These are phyloP conservation scores for Orientallactaga bullata DNA, from an alignment of 2,113 vertebrate genomes.

Conservation along the genomic window DNA sequence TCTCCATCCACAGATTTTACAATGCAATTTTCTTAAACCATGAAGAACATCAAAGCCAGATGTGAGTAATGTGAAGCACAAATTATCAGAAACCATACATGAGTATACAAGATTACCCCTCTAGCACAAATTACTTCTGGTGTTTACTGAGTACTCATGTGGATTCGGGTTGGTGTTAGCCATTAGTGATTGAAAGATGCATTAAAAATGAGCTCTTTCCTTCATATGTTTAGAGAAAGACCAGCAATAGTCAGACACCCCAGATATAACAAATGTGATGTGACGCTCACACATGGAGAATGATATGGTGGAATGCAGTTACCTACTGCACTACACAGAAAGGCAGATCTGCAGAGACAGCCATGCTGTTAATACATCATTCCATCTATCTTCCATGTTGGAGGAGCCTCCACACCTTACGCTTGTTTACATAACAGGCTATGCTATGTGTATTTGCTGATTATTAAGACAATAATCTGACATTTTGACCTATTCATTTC, in stretches of 20 bases:
- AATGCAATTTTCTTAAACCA: constrained; percentile 44
- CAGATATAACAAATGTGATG: not conserved
- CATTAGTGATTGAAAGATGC: not conserved
- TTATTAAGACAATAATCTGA: not conserved
- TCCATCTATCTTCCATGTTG: not conserved
- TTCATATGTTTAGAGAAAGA: constrained; percentile 21
- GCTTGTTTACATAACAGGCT: not conserved
- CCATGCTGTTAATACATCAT: not conserved
- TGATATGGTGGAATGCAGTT: not conserved
- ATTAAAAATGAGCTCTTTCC: not conserved
- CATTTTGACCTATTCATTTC: constrained; percentile 12
- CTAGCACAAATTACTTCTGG: not conserved
- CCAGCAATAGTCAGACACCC: not conserved
- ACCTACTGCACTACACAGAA: not conserved
- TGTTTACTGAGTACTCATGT: not conserved
- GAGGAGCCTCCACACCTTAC: not conserved
- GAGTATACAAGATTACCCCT: not conserved
- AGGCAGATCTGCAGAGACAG: not conserved
- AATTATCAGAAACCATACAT: constrained; percentile 14
- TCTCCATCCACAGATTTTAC: constrained; percentile 20
- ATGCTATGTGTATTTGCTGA: not conserved
- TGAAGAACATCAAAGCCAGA: constrained; percentile 39
- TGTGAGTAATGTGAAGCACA: constrained; percentile 44
- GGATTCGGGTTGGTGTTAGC: not conserved
- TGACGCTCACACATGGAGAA: not conserved